Evolutionary conservation across 2,888 invertebrate species (phyloP), one percentile per base, ranked within the genome.

Genomic region (Epirrita christyi): DNA sequence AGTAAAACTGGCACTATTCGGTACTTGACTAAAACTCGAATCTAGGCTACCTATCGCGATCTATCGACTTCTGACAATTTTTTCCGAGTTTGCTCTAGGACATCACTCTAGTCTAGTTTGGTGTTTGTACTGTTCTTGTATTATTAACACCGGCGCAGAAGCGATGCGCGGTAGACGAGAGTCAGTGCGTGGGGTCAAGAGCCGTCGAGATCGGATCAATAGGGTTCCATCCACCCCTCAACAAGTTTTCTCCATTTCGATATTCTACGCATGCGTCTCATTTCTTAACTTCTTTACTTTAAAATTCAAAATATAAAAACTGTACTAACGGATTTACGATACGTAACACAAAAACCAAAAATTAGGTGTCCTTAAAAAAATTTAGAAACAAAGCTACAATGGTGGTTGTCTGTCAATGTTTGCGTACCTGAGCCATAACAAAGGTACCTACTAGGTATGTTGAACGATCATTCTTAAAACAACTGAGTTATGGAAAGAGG

Each of bases 191-290:
- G 46, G 46, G 45, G 21, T 46, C 43, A 41, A 46, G 34, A 27
- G 32, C 38, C 38, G 37, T 66, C 55, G 58, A 55, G 47, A 45
- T 53, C 63, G 28, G 76, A 81, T 86, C 86, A 67, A 85, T 85
- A 43, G 49, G 66, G 63, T 58, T 63, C 7, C 32, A 7, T 21
- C 76, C 66, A 72, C 78, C 71, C 50, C 38, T 51, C 46, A 15
- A 42, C 46, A 41, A 46, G 41, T 50, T 50, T 72, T 63, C 67
- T 75, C 76, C 70, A 65, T 53, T 42, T 43, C 37, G 36, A 7
- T 62, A 13, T 47, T 46, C 41, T 42, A 47, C 64, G 68, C 70
- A 59, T 44, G 15, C 55, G 47, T 37, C 8, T n/a, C n/a, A n/a
- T n/a, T n/a, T n/a, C n/a, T n/a, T n/a, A n/a, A n/a, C n/a, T n/a